Evolutionary conservation across 2,113 vertebrate genomes (phyloP).

Genomic region (Hypocryptadius cinnamomeus): DNA sequence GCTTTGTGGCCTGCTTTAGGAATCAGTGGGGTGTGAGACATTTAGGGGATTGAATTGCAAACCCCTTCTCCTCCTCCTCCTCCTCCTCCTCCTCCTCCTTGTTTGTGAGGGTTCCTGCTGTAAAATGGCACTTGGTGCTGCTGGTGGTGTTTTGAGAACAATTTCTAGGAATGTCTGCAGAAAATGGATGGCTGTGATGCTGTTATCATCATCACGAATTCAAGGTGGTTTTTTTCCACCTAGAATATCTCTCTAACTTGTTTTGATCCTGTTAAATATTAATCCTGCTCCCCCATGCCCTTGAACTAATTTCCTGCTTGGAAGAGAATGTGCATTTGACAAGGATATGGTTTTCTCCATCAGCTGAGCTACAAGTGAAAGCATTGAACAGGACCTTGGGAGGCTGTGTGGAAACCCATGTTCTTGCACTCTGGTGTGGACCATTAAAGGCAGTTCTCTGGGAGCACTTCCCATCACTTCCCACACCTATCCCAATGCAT

Average conservation of each 20-base stretch:
- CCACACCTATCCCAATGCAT: neutral
- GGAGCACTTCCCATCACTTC: neutral
- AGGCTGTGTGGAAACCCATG: neutral
- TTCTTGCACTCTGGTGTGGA: neutral
- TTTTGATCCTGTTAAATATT: neutral
- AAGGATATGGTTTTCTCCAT: neutral
- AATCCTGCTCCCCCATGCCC: accelerated
- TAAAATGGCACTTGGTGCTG: neutral
- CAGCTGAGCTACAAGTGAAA: neutral
- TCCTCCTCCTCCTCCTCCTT: neutral
- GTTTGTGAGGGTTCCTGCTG: neutral
- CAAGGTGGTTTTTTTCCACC: neutral
- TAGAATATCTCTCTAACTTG: neutral
- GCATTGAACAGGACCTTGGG: neutral
- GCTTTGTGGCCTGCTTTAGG: neutral
- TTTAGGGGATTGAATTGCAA: neutral
- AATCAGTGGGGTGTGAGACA: neutral
- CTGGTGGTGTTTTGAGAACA: neutral
- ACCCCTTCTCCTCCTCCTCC: neutral
- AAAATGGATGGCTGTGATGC: accelerated
- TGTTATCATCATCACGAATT: neutral
- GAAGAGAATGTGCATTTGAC: neutral
- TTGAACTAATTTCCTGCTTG: neutral
- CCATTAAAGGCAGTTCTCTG: neutral
- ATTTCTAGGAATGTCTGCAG: neutral